Percentiles rank a stretch among this genome's conserved stretches.
Conservation (phyloP, 2,888 invertebrate genomes). For the Eupithecia dodoneata region DNA sequence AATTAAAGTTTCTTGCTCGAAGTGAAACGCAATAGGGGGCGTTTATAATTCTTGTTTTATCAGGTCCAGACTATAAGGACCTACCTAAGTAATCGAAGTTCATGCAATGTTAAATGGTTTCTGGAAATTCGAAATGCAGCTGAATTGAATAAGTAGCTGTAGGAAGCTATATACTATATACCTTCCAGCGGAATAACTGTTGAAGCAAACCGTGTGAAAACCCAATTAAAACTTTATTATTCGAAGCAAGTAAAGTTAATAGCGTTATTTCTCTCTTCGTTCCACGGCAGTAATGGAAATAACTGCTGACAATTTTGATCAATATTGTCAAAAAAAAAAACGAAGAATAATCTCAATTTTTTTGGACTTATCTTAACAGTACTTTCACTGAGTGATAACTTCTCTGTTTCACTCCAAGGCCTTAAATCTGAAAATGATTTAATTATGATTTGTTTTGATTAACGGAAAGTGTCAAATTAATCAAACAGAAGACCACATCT, state of each 20-base stretch:
- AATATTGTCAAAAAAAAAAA: too few species aligned
- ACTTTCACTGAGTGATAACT: not conserved
- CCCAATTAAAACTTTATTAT: constrained; percentile 3
- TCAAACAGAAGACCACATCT: not conserved
- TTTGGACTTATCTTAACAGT: not conserved
- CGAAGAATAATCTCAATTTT: too few species aligned
- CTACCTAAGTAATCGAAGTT: constrained; percentile 2
- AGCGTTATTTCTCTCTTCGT: not conserved
- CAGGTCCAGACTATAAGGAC: not conserved
- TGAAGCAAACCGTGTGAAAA: constrained; percentile 6
- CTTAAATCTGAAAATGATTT: too few species aligned
- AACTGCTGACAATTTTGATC: not conserved
- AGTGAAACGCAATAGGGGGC: too few species aligned
- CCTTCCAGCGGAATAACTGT: not conserved
- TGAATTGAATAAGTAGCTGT: not conserved
- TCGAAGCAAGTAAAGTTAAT: not conserved
- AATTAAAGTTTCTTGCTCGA: too few species aligned
- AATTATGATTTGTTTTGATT: too few species aligned
- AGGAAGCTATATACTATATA: not conserved
- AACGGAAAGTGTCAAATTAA: not conserved
- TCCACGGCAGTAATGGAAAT: not conserved
- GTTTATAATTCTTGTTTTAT: too few species aligned
- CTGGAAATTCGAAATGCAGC: not conserved
- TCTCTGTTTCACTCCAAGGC: not conserved
- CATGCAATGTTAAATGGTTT: constrained; percentile 7